Evolutionary conservation across 30 jellyfish, hydroid and myxozoan species (phyloP).

Genomic region (Clytia hemisphaerica): DNA sequence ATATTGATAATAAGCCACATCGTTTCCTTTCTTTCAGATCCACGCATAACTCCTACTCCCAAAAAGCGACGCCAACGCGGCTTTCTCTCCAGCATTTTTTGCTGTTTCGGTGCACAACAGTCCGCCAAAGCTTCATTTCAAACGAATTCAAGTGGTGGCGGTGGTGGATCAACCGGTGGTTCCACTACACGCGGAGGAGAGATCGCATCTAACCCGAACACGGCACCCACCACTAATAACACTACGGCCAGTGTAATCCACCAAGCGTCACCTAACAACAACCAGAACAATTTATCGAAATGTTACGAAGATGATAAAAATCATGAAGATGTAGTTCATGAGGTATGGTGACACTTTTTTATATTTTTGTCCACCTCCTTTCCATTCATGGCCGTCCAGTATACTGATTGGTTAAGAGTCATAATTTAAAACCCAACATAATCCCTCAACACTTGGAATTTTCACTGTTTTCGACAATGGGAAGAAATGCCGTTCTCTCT

Average conservation of each 20-base stretch:
- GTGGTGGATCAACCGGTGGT: too few relatives aligned
- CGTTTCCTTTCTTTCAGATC: too few relatives aligned
- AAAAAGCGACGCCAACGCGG: constrained; percentile 80
- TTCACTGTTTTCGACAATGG: too few relatives aligned
- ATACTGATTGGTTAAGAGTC: constrained; percentile 45
- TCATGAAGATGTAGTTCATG: constrained; percentile 51
- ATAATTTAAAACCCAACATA: too few relatives aligned
- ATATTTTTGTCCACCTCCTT: neutral
- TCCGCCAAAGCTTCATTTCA: constrained; percentile 61
- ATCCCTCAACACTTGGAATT: too few relatives aligned
- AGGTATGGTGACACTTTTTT: constrained; percentile 22
- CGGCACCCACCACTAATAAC: constrained; percentile 6
- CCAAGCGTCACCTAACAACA: constrained; percentile 38
- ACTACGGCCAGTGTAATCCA: constrained; percentile 21
- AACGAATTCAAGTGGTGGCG: constrained; percentile 4
- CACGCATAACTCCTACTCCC: too few relatives aligned
- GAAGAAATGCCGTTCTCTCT: too few relatives aligned
- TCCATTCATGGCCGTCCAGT: neutral
- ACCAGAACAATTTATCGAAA: constrained; percentile 50
- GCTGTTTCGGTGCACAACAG: constrained; percentile 79
- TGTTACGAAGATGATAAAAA: constrained; percentile 76
- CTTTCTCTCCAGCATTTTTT: constrained; percentile 64
- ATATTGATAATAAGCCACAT: too few relatives aligned
- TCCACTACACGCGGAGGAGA: too few relatives aligned
- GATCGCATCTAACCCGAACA: too few relatives aligned